Base-by-base conservation (phyloP, 37 sponge, comb jelly and placozoan species). In the Sycon ciliatum region DNA sequence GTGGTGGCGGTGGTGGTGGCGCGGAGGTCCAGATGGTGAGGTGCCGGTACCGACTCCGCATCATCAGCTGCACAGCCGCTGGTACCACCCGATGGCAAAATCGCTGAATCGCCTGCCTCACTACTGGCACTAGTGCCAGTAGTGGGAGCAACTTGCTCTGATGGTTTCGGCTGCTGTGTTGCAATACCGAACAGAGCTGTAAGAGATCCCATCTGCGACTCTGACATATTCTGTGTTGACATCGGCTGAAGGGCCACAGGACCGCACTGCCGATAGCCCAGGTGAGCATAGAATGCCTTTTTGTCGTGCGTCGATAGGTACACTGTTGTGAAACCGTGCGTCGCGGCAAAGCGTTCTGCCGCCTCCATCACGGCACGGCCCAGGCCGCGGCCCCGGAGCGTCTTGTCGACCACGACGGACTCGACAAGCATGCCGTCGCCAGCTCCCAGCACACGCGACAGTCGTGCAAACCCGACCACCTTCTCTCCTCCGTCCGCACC, bases 221-320 rank as follows among this genome's bases (percentile, higher is more conserved):
- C n/a, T n/a, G n/a, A n/a, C n/a, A n/a, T n/a, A n/a, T n/a, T n/a
- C n/a, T n/a, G n/a, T n/a, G n/a, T n/a, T n/a, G n/a, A n/a, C n/a
- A n/a, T n/a, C n/a, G n/a, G n/a, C n/a, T n/a, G n/a, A n/a, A n/a
- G n/a, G n/a, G n/a, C n/a, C n/a, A n/a, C n/a, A 20, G 79, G 74
- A 0, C 84, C 75, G 24, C 42, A 66, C 54, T 46, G 28, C 3
- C 18, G 22, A 57, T 83, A 83, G 24, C 79, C 79, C 3, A 83
- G 61, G 36, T 74, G 84, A 68, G 31, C 13, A 62, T 83, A 83
- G 52, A 83, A 83, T 2, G 30, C 22, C 40, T 74, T 69, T 37
- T 78, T 73, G 60, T 83, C 84, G 26, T 83, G 79, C 23, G 84
- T 83, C 4, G 84, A 83, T 22, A 83, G 84, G 67, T 83, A 79